phyloP scores from a whole-genome alignment of 2,888 invertebrate species.

The Cephalotes varians region DNA sequence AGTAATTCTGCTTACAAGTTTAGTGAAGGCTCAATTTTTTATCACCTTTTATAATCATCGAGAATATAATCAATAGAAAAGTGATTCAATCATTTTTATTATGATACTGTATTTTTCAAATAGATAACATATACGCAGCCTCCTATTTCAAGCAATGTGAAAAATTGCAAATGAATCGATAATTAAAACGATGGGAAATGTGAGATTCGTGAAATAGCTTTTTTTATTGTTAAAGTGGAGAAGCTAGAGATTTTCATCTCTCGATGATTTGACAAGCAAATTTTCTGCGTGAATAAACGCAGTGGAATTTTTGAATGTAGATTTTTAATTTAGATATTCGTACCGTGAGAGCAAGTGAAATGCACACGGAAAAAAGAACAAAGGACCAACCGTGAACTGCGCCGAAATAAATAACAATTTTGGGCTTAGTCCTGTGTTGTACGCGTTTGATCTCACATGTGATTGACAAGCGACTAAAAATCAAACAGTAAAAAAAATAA shows the following conservation, averaged over 20 bases:
- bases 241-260: slow-evolving; percentile 17
- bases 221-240: slow-evolving; percentile 8
- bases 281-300: not conserved
- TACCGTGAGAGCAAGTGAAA: not conserved
- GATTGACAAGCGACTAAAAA: slow-evolving; percentile 1
- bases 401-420: slow-evolving; percentile 30
- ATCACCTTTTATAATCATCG: not conserved
- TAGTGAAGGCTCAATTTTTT: not conserved
- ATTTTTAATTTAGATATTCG: slow-evolving; percentile 49
- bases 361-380: not conserved
- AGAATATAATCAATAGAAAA: not conserved
- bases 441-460: not conserved
- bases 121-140: not conserved
- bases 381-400: not conserved
- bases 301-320: slow-evolving; percentile 26
- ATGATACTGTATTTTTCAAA: not conserved
- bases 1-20: not conserved
- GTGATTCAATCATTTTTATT: not conserved
- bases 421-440: not conserved
- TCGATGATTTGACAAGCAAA: slow-evolving; percentile 30
- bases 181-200: not conserved
- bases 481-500: not conserved
- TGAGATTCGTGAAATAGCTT: slow-evolving; percentile 6
- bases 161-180: not conserved
- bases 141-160: not conserved